Base-by-base conservation (phyloP, 2,797 vertebrate species). In the Ptychobarbus kaznakovi region DNA sequence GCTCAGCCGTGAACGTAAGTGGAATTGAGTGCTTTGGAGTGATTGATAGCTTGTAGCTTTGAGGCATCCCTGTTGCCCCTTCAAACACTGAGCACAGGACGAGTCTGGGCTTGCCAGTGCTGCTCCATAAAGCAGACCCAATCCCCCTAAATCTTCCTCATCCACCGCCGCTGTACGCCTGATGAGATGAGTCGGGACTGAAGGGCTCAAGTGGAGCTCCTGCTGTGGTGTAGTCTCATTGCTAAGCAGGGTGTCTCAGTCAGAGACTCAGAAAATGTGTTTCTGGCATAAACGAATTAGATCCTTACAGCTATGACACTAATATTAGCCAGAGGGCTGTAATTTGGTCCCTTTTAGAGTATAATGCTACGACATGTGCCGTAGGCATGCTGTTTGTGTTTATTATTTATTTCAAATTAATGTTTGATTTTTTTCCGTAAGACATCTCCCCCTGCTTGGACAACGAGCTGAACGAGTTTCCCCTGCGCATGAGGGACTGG, bases 401-500 rank as follows among this genome's bases (percentile, higher is more conserved):
- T 38, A 79, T 79, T 46, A 77, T 63, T 46, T 63, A 51, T 58
- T 68, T 51, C 3, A 66, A 76, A 66, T 80, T 70, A 76, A 25
- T 78, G 16, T 18, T 84, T 51, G 73, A 49, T 63, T 82, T 51
- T 51, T 69, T 38, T 25, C 78, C 7, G 69, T 92, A 63, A 99
- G 98, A 92, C 91, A 98, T 99, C 53, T 94, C 96, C 8, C 85
- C 95, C 85, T 99, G 98, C 92, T 28, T 97, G 95, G 97, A 98
- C 92, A 92, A 81, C 0, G 98, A 99, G 94, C 95, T 99, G 92
- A 96, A 63, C 0, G 97, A 99, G 94, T 99, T 99, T 92, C 98
- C 98, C 63, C 95, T 99, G 94, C 97, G 98, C 53, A 99, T 99
- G 98, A 95, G 98, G 86, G 98, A 99, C 96, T 99, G 98, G 98